A percentile compares a stretch with the other conserved stretches of the same genome.
These are phyloP conservation scores for Schizopygopsis malacanthus DNA, from an alignment of 2,797 vertebrate species.

Conservation along the genomic window DNA sequence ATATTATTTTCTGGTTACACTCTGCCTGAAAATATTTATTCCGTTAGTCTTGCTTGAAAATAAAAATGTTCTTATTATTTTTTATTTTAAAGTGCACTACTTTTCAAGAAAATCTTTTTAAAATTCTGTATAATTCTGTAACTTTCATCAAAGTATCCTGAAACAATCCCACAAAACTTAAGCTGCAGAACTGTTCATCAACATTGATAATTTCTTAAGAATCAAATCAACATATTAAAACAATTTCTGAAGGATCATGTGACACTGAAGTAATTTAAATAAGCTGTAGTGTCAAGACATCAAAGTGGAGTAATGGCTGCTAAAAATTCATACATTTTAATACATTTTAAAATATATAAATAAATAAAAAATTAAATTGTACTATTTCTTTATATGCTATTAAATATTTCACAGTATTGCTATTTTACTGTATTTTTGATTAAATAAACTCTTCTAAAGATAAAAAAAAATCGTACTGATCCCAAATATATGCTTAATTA, in stretches of 20 bases:
- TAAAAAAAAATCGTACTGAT: neutral
- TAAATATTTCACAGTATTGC: neutral
- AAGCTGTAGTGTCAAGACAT: neutral
- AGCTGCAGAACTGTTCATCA: neutral
- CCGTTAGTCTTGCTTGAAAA: neutral
- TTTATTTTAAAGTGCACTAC: neutral
- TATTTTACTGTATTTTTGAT: neutral
- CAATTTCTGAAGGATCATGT: neutral
- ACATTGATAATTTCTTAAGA: neutral
- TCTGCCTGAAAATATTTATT: neutral
- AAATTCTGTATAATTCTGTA: neutral
- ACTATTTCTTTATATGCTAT: neutral
- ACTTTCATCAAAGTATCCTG: neutral
- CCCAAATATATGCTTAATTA: neutral
- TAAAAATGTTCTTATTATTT: neutral
- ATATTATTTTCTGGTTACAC: neutral
- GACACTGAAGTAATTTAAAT: neutral
- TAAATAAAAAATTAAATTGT: neutral
- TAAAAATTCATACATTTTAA: neutral
- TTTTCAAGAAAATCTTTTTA: neutral
- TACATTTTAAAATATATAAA: neutral
- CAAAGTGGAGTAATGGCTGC: neutral
- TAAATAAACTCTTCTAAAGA: neutral
- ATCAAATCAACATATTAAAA: neutral
- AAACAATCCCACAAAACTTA: neutral